phyloP scores from a whole-genome alignment of 2,888 invertebrate genomes.

The Acrobasis consociella region DNA sequence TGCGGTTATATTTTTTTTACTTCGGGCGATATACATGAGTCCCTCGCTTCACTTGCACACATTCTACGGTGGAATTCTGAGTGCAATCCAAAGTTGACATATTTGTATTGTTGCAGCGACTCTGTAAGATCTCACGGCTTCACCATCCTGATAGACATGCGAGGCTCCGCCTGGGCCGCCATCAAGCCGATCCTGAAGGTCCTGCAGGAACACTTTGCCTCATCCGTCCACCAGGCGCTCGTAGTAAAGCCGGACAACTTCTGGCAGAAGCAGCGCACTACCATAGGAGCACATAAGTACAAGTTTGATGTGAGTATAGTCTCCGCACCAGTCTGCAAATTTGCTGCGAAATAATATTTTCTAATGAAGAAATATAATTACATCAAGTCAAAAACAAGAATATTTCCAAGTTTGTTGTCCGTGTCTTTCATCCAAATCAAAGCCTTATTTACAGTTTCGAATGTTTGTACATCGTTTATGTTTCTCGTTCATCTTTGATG shows the following conservation, averaged over 20 bases:
- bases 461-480: too few relatives aligned
- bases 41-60: too few relatives aligned
- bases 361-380: too few relatives aligned
- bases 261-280: conserved; percentile 99
- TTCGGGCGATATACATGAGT: too few relatives aligned
- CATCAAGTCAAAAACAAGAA: too few relatives aligned
- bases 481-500: too few relatives aligned
- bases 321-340: neutral
- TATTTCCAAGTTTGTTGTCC: too few relatives aligned
- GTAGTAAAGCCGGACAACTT: conserved; percentile 99
- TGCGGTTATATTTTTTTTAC: too few relatives aligned
- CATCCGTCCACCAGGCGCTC: conserved; percentile 95
- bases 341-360: neutral
- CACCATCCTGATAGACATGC: conserved; percentile 98
- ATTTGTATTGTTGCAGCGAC: conserved; percentile 86
- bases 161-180: conserved; percentile 97
- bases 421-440: too few relatives aligned
- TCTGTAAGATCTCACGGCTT: conserved; percentile 94
- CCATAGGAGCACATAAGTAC: conserved; percentile 98
- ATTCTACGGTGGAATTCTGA: too few relatives aligned
- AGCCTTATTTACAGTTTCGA: too few relatives aligned
- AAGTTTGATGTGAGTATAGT: conserved; percentile 93
- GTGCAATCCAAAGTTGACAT: neutral
- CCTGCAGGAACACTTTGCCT: conserved; percentile 97
- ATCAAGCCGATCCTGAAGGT: conserved; percentile 99